Percentiles rank a stretch among this genome's conserved stretches.
phyloP scores from a whole-genome alignment of 1,140 invertebrate species.

The Magallana gigas region DNA sequence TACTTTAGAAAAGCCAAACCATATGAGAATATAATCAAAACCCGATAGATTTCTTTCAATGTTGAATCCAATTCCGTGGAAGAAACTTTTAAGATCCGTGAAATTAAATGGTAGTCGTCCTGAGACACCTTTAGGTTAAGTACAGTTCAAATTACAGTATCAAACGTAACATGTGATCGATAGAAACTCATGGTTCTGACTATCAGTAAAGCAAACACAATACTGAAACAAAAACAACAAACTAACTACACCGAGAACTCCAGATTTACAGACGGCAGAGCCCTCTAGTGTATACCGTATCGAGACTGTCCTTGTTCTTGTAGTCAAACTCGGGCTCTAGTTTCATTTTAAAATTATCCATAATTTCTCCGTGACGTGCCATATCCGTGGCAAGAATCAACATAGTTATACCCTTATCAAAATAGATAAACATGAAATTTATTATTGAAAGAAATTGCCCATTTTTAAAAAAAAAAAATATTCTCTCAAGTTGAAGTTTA shows the following conservation, averaged over 20 bases:
- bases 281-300: constrained; percentile 67
- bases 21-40: too few relatives aligned
- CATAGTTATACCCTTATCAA: constrained; percentile 76
- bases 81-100: too few relatives aligned
- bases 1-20: too few relatives aligned
- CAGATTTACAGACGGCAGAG: not conserved
- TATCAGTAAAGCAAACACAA: constrained; percentile 28
- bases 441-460: not conserved
- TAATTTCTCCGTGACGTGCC: constrained; percentile 79
- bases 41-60: too few relatives aligned
- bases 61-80: too few relatives aligned
- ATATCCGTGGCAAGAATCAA: constrained; percentile 80
- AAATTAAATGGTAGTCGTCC: too few relatives aligned
- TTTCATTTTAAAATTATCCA: constrained; percentile 78
- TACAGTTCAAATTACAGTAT: too few relatives aligned
- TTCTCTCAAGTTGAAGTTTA: too few relatives aligned
- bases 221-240: constrained; percentile 4
- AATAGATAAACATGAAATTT: constrained; percentile 23
- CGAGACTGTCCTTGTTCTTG: constrained; percentile 75
- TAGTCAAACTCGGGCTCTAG: constrained; percentile 73
- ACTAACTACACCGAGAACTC: constrained; percentile 11
- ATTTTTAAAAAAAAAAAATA: not conserved
- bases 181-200: too few relatives aligned
- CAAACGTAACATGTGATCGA: too few relatives aligned
- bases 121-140: too few relatives aligned